phyloP scores from a whole-genome alignment of 2,797 vertebrate species.

The Anguilla megastoma region DNA sequence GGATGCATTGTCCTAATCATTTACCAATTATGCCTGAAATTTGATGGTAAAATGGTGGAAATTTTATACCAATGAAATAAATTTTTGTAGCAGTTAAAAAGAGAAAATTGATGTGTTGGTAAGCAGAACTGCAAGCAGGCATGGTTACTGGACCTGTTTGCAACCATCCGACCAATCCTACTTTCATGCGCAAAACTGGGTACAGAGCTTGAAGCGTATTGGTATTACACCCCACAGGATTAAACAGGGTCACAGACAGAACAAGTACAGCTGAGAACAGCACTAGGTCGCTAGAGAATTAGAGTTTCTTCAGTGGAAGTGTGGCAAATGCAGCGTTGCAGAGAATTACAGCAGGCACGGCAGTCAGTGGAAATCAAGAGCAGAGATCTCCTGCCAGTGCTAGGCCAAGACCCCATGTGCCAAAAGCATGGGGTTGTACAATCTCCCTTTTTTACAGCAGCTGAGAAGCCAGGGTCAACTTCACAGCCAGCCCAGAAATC shows the following conservation, averaged over 20 bases:
- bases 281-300: neutral
- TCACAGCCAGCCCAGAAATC: neutral
- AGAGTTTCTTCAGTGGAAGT: neutral
- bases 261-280: neutral
- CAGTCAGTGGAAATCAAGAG: neutral
- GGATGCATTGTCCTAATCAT: slow-evolving; percentile 27
- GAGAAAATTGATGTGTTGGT: neutral
- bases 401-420: neutral
- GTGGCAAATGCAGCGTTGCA: neutral
- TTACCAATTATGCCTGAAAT: slow-evolving; percentile 42
- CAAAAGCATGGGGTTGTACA: neutral
- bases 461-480: neutral
- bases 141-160: neutral
- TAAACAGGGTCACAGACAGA: neutral
- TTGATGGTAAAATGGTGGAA: neutral
- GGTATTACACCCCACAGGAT: neutral
- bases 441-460: neutral
- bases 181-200: neutral
- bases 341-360: neutral
- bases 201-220: neutral
- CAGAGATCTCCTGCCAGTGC: neutral
- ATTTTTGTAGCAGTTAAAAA: neutral
- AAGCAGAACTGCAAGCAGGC: neutral
- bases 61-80: neutral
- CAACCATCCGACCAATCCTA: neutral